Percentiles rank a stretch among this genome's conserved stretches.
phyloP scores from a whole-genome alignment of 2,797 vertebrate species.

The Pseudochaenichthys georgianus region DNA sequence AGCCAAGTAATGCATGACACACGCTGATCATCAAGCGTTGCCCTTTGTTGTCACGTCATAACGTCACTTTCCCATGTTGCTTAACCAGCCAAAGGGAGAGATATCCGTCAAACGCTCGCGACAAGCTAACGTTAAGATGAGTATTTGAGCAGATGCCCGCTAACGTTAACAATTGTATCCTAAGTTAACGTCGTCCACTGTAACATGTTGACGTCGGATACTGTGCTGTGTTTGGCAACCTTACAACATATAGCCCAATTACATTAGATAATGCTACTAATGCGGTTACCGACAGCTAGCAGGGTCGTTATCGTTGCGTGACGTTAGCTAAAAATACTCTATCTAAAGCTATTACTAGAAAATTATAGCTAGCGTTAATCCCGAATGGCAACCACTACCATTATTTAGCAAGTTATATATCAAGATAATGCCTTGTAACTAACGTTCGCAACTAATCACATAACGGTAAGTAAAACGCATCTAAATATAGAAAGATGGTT shows the following conservation, averaged over 20 bases:
- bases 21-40: neutral
- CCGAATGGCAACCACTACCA: neutral
- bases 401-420: neutral
- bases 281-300: neutral
- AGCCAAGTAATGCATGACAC: conserved; percentile 41
- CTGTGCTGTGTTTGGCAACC: neutral
- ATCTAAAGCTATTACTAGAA: neutral
- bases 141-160: accelerated
- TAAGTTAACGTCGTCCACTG: neutral
- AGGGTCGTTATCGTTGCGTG: conserved; percentile 4
- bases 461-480: neutral
- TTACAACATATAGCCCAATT: neutral
- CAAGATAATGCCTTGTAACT: accelerated
- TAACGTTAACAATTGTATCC: neutral
- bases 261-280: neutral
- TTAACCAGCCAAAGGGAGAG: neutral
- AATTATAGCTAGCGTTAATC: neutral
- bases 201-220: neutral
- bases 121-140: neutral
- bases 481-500: neutral
- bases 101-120: neutral
- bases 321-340: conserved; percentile 50
- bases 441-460: accelerated
- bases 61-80: conserved; percentile 1
- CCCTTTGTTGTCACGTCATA: neutral